Percentiles rank a stretch among this genome's conserved stretches.
These are phyloP conservation scores for Amblyjoppa proteus DNA, from an alignment of 2,888 invertebrate genomes.

Conservation along the genomic window DNA sequence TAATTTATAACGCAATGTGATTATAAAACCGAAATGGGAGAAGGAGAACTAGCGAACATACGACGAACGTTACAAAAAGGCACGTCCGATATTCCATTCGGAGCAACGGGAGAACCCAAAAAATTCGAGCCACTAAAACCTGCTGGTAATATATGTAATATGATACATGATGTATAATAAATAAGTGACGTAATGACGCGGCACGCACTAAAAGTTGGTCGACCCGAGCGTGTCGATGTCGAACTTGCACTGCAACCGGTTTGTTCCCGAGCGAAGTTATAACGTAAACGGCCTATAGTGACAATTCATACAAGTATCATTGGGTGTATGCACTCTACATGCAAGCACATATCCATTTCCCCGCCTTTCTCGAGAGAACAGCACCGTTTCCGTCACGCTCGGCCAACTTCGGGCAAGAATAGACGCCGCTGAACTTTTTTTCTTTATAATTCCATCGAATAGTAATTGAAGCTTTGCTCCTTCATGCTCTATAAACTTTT, in stretches of 20 bases:
- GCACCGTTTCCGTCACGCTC: constrained; percentile 71
- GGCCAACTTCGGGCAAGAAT: constrained; percentile 63
- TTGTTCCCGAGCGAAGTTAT: constrained; percentile 38
- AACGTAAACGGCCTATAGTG: constrained; percentile 29
- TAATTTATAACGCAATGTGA: not conserved
- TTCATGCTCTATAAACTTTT: constrained; percentile 62
- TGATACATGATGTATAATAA: not conserved
- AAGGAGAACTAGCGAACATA: not conserved
- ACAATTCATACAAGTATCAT: not conserved
- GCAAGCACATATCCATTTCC: constrained; percentile 27
- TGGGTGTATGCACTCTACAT: not conserved
- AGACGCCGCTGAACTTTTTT: constrained; percentile 46
- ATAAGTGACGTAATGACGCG: not conserved
- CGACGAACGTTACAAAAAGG: too few species aligned
- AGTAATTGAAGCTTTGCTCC: constrained; percentile 58
- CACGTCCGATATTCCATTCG: too few species aligned
- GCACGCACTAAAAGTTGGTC: not conserved
- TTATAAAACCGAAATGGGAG: too few species aligned
- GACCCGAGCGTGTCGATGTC: constrained; percentile 33
- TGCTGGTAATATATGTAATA: not conserved
- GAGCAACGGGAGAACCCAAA: too few species aligned
- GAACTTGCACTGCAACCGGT: constrained; percentile 57
- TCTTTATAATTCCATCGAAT: constrained; percentile 39
- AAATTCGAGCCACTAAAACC: not conserved
- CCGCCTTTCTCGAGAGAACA: constrained; percentile 73